Conservation (phyloP, 2,888 invertebrate species). For the Spodoptera littoralis region DNA sequence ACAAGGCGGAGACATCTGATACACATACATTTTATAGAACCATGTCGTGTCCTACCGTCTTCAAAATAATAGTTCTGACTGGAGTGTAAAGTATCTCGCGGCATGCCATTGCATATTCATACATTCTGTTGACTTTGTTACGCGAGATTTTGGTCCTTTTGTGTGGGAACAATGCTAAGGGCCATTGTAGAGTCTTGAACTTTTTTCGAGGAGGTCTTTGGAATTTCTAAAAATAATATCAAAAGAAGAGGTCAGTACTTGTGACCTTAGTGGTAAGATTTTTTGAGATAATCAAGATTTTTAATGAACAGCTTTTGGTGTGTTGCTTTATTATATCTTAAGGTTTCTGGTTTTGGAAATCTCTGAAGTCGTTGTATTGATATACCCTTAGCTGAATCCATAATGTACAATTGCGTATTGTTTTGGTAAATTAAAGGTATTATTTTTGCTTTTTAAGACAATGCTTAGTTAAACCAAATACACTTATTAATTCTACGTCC, state of each 20-base stretch:
- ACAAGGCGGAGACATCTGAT: background rate
- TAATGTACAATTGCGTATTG: no score
- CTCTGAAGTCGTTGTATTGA: no score
- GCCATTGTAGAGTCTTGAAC: conserved; percentile 35
- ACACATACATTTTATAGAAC: background rate
- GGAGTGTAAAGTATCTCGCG: conserved; percentile 26
- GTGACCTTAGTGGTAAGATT: background rate
- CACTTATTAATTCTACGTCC: no score
- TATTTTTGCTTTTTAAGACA: no score
- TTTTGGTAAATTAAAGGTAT: no score
- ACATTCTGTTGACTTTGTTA: conserved; percentile 47
- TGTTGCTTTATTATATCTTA: no score
- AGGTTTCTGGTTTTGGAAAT: no score
- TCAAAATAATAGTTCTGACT: conserved; percentile 23
- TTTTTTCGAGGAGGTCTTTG: conserved; percentile 27
- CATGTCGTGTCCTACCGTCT: conserved; percentile 16
- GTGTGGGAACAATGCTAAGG: conserved; percentile 47
- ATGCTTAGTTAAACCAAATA: no score
- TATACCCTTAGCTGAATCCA: no score
- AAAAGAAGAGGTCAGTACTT: conserved; percentile 13
- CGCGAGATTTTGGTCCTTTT: conserved; percentile 48
- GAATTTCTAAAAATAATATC: conserved; percentile 29
- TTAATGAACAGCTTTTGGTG: background rate
- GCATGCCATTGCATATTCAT: conserved; percentile 57
- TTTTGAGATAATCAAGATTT: conserved; percentile 8